phyloP scores from a whole-genome alignment of 2,797 vertebrate species.

The Anguilla obscura region DNA sequence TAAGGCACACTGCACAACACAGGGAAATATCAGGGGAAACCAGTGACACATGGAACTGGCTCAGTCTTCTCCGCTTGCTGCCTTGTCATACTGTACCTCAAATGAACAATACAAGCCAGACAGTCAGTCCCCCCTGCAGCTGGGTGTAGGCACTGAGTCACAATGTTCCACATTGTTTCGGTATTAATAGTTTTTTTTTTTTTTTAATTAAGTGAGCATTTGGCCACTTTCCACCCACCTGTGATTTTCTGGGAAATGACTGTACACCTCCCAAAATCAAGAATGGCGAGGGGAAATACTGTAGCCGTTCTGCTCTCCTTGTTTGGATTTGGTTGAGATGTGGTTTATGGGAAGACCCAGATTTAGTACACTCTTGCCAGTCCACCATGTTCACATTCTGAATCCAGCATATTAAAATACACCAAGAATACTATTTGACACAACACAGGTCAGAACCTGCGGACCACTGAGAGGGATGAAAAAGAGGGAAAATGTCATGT shows the following conservation, averaged over 20 bases:
- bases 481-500: not conserved
- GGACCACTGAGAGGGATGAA: not conserved
- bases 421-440: not conserved
- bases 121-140: not conserved
- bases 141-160: not conserved
- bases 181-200: not conserved
- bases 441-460: not conserved
- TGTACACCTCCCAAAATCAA: not conserved
- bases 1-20: not conserved
- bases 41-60: not conserved
- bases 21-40: not conserved
- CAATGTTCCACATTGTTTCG: not conserved
- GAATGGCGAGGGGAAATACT: not conserved
- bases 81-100: not conserved
- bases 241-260: not conserved
- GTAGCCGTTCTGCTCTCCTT: not conserved
- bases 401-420: not conserved
- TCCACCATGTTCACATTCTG: not conserved
- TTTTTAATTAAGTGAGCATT: not conserved
- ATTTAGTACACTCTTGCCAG: not conserved
- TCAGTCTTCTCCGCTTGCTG: not conserved
- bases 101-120: not conserved
- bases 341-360: not conserved
- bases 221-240: not conserved
- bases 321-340: not conserved